These are phyloP conservation scores for Prolemur simus DNA, from an alignment of 2,113 vertebrate species.

Conservation along the genomic window DNA sequence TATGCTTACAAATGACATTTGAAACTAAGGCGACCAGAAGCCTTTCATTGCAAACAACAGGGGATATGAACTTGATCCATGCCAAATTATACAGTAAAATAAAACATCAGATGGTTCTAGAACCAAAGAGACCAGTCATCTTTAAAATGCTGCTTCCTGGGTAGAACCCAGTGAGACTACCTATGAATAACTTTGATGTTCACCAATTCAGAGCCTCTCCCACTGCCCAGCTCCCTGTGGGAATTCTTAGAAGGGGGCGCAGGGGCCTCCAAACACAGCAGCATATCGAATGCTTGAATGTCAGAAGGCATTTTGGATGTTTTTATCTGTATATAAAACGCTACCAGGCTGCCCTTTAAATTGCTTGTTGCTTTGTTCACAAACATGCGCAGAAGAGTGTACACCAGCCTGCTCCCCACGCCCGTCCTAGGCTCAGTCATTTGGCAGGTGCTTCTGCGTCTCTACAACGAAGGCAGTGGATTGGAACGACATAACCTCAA, in stretches of 20 bases:
- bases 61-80: background rate
- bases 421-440: background rate
- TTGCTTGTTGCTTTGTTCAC: background rate
- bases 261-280: background rate
- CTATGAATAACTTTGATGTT: background rate
- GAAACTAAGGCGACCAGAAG: slow-evolving; percentile 33
- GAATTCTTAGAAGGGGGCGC: background rate
- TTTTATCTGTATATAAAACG: background rate
- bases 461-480: background rate
- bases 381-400: background rate
- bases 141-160: background rate
- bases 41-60: background rate
- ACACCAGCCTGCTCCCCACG: background rate
- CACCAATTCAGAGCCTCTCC: background rate
- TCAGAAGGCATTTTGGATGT: background rate
- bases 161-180: background rate
- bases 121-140: background rate
- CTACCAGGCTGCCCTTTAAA: background rate
- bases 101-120: background rate
- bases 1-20: slow-evolving; percentile 22
- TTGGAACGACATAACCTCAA: background rate
- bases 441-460: background rate
- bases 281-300: background rate
- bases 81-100: background rate
- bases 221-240: background rate